Percentiles rank a stretch among this genome's conserved stretches.
phyloP scores from a whole-genome alignment of 2,797 vertebrate genomes.

The Gymnoscopelus microlampas region DNA sequence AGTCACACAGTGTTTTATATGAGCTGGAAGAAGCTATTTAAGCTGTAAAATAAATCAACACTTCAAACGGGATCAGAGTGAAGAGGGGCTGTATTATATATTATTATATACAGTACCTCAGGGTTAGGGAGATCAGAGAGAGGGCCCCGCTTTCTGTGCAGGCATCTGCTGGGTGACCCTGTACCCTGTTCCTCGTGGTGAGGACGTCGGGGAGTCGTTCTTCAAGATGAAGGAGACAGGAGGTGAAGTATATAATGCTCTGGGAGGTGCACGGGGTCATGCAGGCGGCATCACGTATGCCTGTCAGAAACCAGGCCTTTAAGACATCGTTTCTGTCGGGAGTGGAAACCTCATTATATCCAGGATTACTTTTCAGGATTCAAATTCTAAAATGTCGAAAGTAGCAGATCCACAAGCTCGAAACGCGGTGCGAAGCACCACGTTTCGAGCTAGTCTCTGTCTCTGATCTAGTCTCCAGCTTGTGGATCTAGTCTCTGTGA shows the following conservation, averaged over 20 bases:
- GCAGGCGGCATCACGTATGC: constrained; percentile 31
- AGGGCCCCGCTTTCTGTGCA: constrained; percentile 33
- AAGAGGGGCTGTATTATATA: constrained; percentile 19
- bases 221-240: constrained; percentile 47
- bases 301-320: constrained; percentile 25
- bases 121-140: constrained; percentile 41
- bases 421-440: too few relatives aligned
- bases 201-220: constrained; percentile 54
- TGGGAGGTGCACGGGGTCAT: constrained; percentile 41
- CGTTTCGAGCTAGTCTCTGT: too few relatives aligned
- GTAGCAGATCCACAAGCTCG: too few relatives aligned
- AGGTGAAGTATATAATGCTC: constrained; percentile 30
- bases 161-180: constrained; percentile 64
- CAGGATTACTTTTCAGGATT: too few relatives aligned
- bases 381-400: too few relatives aligned
- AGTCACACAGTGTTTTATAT: constrained; percentile 33
- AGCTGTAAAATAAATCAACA: constrained; percentile 31
- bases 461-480: too few relatives aligned
- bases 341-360: too few relatives aligned
- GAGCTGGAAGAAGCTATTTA: constrained; percentile 17
- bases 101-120: too few relatives aligned
- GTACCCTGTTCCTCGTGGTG: constrained; percentile 32
- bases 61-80: constrained; percentile 20
- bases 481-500: too few relatives aligned
- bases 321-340: too few relatives aligned